Evolutionary conservation across 2,797 vertebrate species (phyloP), one percentile per base, ranked within the genome.

Genomic region (Molossus alvarezi): DNA sequence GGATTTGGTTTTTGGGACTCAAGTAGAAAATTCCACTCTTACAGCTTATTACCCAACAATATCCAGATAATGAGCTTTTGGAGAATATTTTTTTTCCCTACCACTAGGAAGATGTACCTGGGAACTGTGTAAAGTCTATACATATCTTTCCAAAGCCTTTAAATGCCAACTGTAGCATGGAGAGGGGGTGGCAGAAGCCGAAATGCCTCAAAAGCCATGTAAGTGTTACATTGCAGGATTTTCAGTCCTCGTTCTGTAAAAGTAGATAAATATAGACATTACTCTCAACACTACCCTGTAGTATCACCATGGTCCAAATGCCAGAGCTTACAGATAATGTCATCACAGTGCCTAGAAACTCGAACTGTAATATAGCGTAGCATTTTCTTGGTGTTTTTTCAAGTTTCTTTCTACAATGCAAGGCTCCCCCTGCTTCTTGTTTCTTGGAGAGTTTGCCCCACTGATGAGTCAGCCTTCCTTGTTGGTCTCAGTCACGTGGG

Each of bases 21-120:
- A 98, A 97, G 97, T 94, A 97, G 98, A 98, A 98, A 98, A 98
- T 98, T 97, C 90, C 90, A 97, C 96, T 98, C 98, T 97, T 98
- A 95, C 81, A 97, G 89, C 98, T 98, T 97, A 96, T 98, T 98
- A 97, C 95, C 77, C 93, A 96, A 97, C 88, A 97, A 92, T 98
- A 98, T 97, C 97, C 90, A 92, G 96, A 96, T 98, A 98, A 98
- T 97, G 96, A 98, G 97, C 97, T 98, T 97, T 98, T 97, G 97
- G 80, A 93, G 88, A 94, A 64, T 91, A 21, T 87, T 90, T 95
- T 64, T 33, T 96, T 80, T 94, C 53, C 90, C 96, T 97, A 96
- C 95, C 88, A 96, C 84, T 94, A 95, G 97, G 94, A 98, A 98
- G 97, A 98, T 98, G 98, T 98, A 97, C 96, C 97, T 90, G 90